Evolutionary conservation across 2,888 invertebrate genomes (phyloP).

Genomic region (Sylvicola cinctus): DNA sequence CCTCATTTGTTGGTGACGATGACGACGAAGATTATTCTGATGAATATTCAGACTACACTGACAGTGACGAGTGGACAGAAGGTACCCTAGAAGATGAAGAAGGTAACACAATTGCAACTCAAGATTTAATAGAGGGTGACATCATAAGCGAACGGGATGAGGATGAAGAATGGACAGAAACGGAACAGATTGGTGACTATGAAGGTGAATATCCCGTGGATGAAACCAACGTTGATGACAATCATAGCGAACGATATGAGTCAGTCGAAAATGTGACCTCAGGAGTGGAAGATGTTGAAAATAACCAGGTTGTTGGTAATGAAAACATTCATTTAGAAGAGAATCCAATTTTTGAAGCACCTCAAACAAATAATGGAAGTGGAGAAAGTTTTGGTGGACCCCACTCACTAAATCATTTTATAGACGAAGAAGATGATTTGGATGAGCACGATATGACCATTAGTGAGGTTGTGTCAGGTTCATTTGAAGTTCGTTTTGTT

Average conservation of each 20-base stretch:
- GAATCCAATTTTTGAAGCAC: too few species aligned
- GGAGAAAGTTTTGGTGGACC: too few species aligned
- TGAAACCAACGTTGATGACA: conserved; percentile 11
- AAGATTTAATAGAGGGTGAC: conserved; percentile 9
- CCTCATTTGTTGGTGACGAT: conserved; percentile 20
- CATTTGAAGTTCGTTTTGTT: conserved; percentile 8
- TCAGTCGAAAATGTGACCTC: conserved; percentile 5
- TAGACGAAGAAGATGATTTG: conserved; percentile 5
- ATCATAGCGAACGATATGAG: conserved; percentile 14
- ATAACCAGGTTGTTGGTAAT: background rate
- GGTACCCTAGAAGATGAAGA: conserved; percentile 23
- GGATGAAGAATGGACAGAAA: conserved; percentile 8
- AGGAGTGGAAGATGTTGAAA: background rate
- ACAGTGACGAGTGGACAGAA: conserved; percentile 30
- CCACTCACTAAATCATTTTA: background rate
- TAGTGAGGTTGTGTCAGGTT: background rate
- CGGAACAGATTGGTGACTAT: conserved; percentile 16
- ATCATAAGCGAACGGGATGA: background rate
- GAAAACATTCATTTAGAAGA: too few species aligned
- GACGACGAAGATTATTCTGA: conserved; percentile 6
- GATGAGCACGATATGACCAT: conserved; percentile 3
- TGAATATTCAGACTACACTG: conserved; percentile 15
- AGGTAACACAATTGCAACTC: conserved; percentile 12
- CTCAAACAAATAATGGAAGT: too few species aligned
- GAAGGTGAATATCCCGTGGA: conserved; percentile 14